These are phyloP conservation scores for Mantis religiosa DNA, from an alignment of 2,888 invertebrate species.

Conservation along the genomic window DNA sequence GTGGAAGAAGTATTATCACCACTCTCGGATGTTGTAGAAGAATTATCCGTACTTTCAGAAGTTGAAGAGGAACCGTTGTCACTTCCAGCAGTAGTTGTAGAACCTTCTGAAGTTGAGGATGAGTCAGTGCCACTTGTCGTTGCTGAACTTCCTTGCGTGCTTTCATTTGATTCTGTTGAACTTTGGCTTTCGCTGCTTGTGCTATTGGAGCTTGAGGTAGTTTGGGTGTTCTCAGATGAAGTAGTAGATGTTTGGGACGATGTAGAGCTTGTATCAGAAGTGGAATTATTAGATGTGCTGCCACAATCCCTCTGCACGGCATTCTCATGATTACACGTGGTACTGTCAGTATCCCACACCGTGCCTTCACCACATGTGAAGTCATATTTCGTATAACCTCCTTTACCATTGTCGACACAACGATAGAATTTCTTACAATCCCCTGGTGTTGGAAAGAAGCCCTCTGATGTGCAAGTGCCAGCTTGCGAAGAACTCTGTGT, in stretches of 20 bases:
- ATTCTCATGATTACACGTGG: conserved; percentile 50
- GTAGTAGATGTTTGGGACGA: background rate
- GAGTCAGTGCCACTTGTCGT: background rate
- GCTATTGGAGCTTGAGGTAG: background rate
- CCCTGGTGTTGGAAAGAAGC: conserved; percentile 58
- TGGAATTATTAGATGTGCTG: background rate
- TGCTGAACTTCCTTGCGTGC: background rate
- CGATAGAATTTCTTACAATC: conserved; percentile 63
- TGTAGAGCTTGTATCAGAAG: background rate
- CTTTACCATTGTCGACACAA: conserved; percentile 50
- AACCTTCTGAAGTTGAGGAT: background rate
- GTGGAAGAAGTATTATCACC: background rate
- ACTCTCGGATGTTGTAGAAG: background rate
- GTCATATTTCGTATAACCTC: conserved; percentile 47
- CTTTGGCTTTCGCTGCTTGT: background rate
- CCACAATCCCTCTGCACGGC: conserved; percentile 6
- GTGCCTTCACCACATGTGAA: conserved; percentile 55
- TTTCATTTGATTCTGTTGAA: background rate
- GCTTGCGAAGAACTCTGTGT: background rate
- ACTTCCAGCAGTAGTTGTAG: background rate
- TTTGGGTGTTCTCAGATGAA: background rate
- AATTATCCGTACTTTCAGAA: background rate
- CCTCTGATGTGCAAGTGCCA: conserved; percentile 50
- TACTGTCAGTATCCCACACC: conserved; percentile 54
- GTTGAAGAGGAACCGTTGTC: background rate